Base-by-base conservation (phyloP, 1,140 invertebrate species). In the Lordiphosa mommai region DNA sequence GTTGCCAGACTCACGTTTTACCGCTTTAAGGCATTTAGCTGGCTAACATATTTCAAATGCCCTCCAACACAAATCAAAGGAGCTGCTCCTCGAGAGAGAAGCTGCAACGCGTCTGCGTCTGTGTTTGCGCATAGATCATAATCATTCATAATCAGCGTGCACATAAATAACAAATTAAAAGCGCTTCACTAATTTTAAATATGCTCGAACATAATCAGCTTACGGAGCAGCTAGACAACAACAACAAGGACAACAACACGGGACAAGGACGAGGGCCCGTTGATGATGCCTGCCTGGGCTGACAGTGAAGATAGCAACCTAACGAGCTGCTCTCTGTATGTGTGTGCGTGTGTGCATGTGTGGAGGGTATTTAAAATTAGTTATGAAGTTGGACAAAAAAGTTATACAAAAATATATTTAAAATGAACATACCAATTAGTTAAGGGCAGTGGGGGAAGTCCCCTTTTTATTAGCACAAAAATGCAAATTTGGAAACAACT, bases 81-180 rank as follows among this genome's bases (percentile, higher is more conserved):
- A 27, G 40, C 7, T 61, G 38, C 8, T 36, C 14, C 27, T n/a
- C n/a, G n/a, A n/a, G n/a, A 82, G 68, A 72, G 37, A 60, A 17
- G 37, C n/a, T n/a, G n/a, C n/a, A n/a, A n/a, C n/a, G n/a, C n/a
- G 36, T 50, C 38, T 61, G 51, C 16, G 60, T 53, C 32, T 64
- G 57, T 82, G 77, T 72, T 72, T 84, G 79, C 79, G 64, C 77
- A 77, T 84, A 84, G 77, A 84, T 84, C 77, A 84, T 84, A 84
- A 84, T 84, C 77, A 84, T 84, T 84, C 72, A 84, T 84, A 77
- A 84, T 84, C 77, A 84, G 68, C 77, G 77, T 84, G 77, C 79
- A 84, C 77, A 84, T 84, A 84, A 84, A 84, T 84, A 84, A 84
- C 77, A 84, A 84, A 84, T 84, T 84, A 84, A 84, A 84, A 84